Percentiles rank a stretch among this genome's conserved stretches.
These are phyloP conservation scores for Rana temporaria DNA, from an alignment of 2,113 vertebrate species.

Conservation along the genomic window DNA sequence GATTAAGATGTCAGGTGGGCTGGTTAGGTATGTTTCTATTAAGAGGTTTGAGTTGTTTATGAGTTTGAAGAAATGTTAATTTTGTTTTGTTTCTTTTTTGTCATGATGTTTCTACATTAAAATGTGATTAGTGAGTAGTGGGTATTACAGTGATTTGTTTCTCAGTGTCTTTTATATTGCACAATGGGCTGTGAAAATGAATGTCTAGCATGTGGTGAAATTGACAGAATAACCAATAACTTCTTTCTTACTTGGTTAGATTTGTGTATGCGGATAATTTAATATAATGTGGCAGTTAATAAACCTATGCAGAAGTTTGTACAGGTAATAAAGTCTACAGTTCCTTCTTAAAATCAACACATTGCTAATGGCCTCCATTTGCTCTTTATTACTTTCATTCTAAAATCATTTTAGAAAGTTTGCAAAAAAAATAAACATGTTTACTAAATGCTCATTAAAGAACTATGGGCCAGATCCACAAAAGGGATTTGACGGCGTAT, in stretches of 20 bases:
- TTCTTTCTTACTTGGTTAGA: conserved; percentile 17
- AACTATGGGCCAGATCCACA: too few relatives aligned
- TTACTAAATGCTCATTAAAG: conserved; percentile 19
- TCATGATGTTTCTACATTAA: too few relatives aligned
- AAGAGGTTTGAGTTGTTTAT: too few relatives aligned
- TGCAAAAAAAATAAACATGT: neutral
- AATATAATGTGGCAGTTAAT: conserved; percentile 35
- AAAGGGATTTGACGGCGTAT: too few relatives aligned
- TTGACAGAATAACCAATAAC: conserved; percentile 18
- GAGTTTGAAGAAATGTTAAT: neutral
- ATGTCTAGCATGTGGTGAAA: conserved; percentile 6
- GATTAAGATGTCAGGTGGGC: too few relatives aligned
- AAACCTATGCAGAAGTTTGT: conserved; percentile 1
- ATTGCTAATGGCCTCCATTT: neutral
- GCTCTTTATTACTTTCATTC: conserved; percentile 13
- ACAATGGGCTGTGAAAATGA: neutral
- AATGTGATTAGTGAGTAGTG: too few relatives aligned
- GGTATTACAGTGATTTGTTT: too few relatives aligned
- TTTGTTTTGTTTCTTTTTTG: neutral
- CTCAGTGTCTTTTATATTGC: too few relatives aligned
- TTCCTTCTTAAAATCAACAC: conserved; percentile 19
- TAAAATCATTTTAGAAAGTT: neutral
- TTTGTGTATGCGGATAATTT: neutral
- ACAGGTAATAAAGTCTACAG: conserved; percentile 15
- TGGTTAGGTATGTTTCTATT: too few relatives aligned